These are phyloP conservation scores for Choreutis nemorana DNA, from an alignment of 2,888 invertebrate genomes.

Conservation along the genomic window DNA sequence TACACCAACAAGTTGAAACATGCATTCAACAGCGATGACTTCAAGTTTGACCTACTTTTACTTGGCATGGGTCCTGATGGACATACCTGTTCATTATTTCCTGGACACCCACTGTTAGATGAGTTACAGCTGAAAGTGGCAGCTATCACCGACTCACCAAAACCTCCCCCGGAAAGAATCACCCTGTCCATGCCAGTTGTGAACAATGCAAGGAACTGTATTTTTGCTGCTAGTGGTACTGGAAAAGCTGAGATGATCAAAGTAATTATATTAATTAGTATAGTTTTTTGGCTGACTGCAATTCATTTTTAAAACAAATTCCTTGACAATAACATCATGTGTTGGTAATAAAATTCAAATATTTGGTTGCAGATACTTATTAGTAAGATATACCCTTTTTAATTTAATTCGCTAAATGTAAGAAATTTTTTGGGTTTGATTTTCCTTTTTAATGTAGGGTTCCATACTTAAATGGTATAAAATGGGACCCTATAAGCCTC, in stretches of 20 bases:
- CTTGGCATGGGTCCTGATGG: conserved; percentile 98
- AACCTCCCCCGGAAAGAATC: conserved; percentile 90
- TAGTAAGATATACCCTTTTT: too few species aligned
- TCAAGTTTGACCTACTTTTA: conserved; percentile 84
- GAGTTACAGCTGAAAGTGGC: conserved; percentile 77
- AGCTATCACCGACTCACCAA: conserved; percentile 91
- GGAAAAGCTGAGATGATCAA: conserved; percentile 90
- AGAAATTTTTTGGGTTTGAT: too few species aligned
- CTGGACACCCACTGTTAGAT: conserved; percentile 73
- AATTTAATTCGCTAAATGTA: too few species aligned
- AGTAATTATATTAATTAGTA: conserved; percentile 69
- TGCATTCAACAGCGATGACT: conserved; percentile 63
- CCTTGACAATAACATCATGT: too few species aligned
- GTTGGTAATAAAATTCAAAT: too few species aligned
- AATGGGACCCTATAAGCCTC: too few species aligned
- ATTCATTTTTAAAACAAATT: too few species aligned
- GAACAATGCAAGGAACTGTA: conserved; percentile 82
- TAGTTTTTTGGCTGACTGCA: too few species aligned
- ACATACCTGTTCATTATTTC: conserved; percentile 97
- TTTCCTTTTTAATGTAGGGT: too few species aligned
- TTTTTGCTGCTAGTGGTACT: conserved; percentile 86
- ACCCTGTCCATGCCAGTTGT: conserved; percentile 92
- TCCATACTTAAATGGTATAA: too few species aligned
- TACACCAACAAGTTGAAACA: conserved; percentile 73
- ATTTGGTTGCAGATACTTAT: too few species aligned